A percentile compares a stretch with the other conserved stretches of the same genome.
Evolutionary conservation across 2,888 invertebrate genomes (phyloP).

Genomic region (Dorcus hopei): DNA sequence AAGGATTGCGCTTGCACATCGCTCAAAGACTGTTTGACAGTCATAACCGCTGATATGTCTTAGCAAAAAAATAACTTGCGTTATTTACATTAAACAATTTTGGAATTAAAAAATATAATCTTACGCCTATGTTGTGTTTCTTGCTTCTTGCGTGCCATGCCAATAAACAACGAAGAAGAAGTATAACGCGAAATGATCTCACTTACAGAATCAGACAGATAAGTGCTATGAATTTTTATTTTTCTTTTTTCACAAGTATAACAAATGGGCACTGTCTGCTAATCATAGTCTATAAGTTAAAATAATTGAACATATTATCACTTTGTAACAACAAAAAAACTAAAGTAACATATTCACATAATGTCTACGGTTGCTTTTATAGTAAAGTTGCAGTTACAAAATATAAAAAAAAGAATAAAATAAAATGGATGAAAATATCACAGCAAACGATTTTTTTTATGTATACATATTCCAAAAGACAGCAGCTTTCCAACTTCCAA

Average conservation of each 20-base stretch:
- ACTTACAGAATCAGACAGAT: slow-evolving; percentile 41
- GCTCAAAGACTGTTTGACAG: slow-evolving; percentile 32
- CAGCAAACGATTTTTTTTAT: slow-evolving; percentile 5
- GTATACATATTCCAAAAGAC: neutral
- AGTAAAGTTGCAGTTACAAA: neutral
- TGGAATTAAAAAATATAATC: neutral
- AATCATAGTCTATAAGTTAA: slow-evolving; percentile 39
- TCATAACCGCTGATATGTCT: slow-evolving; percentile 34
- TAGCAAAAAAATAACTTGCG: slow-evolving; percentile 21
- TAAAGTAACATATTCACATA: slow-evolving; percentile 45
- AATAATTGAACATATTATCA: slow-evolving; percentile 45
- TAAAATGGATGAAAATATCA: slow-evolving; percentile 11
- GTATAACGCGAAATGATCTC: slow-evolving; percentile 31
- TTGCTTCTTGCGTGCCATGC: neutral
- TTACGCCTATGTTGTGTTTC: neutral
- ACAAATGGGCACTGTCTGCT: slow-evolving; percentile 30
- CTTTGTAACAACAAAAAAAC: slow-evolving; percentile 45
- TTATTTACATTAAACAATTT: neutral
- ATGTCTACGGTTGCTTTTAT: slow-evolving; percentile 24
- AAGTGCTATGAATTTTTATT: slow-evolving; percentile 27
- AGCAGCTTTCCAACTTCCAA: too few species aligned
- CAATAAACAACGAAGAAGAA: neutral
- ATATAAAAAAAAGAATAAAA: too few species aligned
- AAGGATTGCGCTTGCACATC: slow-evolving; percentile 17
- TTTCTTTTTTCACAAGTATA: slow-evolving; percentile 33